These are phyloP conservation scores for Dolichallabes microphthalmus DNA, from an alignment of 2,113 vertebrate genomes.

Conservation along the genomic window DNA sequence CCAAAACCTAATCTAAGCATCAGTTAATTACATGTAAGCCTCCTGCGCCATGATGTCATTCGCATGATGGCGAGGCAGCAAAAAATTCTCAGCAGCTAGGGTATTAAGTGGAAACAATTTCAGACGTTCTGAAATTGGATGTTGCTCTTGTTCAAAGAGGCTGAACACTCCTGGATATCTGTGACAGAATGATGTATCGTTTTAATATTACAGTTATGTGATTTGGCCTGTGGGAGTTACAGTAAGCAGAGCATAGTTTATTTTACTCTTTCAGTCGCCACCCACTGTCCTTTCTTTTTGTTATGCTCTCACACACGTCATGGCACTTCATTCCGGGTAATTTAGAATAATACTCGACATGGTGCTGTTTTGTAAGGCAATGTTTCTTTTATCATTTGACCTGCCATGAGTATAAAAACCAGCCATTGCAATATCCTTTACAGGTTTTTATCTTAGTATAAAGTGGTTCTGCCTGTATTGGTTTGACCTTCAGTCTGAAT, in stretches of 20 bases:
- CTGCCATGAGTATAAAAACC: neutral
- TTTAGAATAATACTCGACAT: neutral
- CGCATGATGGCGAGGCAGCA: conserved; percentile 43
- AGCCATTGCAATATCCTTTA: neutral
- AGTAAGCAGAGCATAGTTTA: conserved; percentile 34
- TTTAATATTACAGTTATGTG: conserved; percentile 54
- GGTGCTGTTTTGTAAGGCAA: neutral
- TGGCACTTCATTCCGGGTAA: neutral
- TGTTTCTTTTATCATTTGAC: neutral
- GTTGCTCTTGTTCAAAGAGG: conserved; percentile 39
- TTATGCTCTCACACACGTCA: neutral
- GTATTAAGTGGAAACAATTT: conserved; percentile 44
- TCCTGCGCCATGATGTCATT: neutral
- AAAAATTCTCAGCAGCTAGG: neutral
- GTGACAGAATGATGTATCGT: conserved; percentile 57
- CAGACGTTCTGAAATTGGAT: conserved; percentile 33
- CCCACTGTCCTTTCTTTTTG: neutral
- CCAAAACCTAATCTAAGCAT: conserved; percentile 1
- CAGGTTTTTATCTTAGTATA: neutral
- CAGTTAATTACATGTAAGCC: neutral
- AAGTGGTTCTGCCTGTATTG: neutral
- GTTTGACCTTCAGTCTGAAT: neutral
- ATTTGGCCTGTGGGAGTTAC: conserved; percentile 43
- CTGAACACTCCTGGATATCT: conserved; percentile 31
- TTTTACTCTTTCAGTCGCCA: neutral